These are phyloP conservation scores for Rhopalosiphum nymphaeae DNA, from an alignment of 2,888 invertebrate genomes.

Conservation along the genomic window DNA sequence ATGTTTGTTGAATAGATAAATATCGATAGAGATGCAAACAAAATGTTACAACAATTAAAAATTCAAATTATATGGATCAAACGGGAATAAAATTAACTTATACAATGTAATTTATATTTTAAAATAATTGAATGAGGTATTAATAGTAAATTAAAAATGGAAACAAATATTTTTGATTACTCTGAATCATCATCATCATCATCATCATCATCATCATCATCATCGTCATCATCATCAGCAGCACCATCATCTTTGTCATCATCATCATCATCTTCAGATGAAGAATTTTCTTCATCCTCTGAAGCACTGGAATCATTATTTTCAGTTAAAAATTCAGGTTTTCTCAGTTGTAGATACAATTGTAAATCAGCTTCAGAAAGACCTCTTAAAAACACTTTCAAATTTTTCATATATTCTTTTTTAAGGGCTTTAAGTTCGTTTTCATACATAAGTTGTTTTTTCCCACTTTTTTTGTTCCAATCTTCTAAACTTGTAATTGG, in stretches of 20 bases:
- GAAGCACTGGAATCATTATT: constrained; percentile 11
- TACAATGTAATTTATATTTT: constrained; percentile 1
- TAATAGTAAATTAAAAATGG: neutral
- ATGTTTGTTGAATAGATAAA: neutral
- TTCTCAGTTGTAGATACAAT: constrained; percentile 49
- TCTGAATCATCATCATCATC: constrained; percentile 21
- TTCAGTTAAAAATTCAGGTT: constrained; percentile 41
- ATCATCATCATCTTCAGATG: constrained; percentile 35
- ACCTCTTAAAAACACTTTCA: constrained; percentile 58
- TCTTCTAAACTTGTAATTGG: constrained; percentile 49
- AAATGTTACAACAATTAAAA: neutral
- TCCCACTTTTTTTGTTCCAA: constrained; percentile 51
- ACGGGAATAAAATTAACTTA: constrained; percentile 16
- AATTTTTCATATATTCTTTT: constrained; percentile 54
- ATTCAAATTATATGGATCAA: neutral
- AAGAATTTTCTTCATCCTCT: neutral
- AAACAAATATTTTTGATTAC: neutral
- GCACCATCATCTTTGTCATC: neutral
- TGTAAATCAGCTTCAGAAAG: constrained; percentile 57
- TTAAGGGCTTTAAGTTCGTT: constrained; percentile 63
- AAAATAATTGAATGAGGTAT: neutral
- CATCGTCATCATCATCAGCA: constrained; percentile 7
- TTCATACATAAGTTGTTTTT: constrained; percentile 20
- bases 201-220: constrained; percentile 11
- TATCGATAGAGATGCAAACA: neutral